phyloP scores from a whole-genome alignment of 1,140 invertebrate species.

The Ridgeia piscesae region DNA sequence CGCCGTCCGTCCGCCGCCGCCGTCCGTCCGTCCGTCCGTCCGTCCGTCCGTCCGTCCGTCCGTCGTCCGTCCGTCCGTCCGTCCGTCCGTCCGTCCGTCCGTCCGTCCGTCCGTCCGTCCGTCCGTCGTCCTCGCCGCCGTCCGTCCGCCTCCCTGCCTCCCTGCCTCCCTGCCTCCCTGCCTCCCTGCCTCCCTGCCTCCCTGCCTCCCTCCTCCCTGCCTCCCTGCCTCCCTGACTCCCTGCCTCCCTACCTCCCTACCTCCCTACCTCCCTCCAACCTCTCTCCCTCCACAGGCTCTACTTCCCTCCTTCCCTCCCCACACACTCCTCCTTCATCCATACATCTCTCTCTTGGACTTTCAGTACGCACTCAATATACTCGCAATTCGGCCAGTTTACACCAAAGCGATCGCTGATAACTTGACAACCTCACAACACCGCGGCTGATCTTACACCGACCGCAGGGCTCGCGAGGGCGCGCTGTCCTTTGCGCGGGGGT shows the following conservation, averaged over 20 bases:
- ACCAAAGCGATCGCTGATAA: not conserved
- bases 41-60: not conserved
- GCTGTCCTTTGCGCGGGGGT: not conserved
- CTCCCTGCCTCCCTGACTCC: not conserved
- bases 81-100: not conserved
- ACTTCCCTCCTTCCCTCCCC: no score
- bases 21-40: not conserved
- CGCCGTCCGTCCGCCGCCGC: not conserved
- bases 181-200: not conserved
- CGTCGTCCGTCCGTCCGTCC: not conserved
- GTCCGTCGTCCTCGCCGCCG: not conserved
- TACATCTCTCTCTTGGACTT: no score
- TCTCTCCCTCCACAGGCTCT: not conserved
- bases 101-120: no score
- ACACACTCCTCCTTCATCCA: no score
- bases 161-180: not conserved
- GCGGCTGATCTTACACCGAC: not conserved
- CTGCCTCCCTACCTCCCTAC: not conserved
- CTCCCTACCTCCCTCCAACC: not conserved
- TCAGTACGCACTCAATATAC: no score
- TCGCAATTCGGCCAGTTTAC: no score
- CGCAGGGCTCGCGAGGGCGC: not conserved
- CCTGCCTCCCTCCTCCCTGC: not conserved
- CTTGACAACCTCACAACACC: not conserved
- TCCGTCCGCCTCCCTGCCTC: not conserved